Base-by-base conservation (phyloP, 2,797 vertebrate species). In the Hybognathus amarus region DNA sequence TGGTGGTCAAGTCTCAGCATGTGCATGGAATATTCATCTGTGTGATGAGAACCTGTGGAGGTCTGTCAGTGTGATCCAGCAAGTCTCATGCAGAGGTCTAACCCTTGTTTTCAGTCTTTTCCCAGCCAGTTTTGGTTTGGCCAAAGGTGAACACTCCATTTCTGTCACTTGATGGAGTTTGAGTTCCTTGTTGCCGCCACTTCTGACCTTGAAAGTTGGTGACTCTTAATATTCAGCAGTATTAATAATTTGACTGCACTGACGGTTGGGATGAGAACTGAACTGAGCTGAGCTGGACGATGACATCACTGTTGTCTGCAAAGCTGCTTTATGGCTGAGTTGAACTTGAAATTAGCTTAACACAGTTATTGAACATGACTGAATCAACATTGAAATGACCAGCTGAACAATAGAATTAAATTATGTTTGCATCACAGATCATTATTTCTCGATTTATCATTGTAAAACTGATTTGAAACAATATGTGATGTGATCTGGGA, bases 1-100 rank as follows among this genome's bases (percentile, higher is more conserved):
- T 56, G 63, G 20, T 56, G 74, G 50, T 67, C 36, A 67, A 68
- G 50, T n/a, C 81, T 67, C 81, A 61, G 81, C 81, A 33, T 69
- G 81, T 33, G 24, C 27, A 38, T 74, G 63, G 47, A 59, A 64
- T 30, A 67, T 42, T 59, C 38, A 7, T 30, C 63, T 33, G 9
- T 76, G 40, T 42, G 22, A 67, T 40, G 18, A 76, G 36, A 76
- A 18, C 50, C 61, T 69, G 24, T 77, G 73, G 47, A 45, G 9
- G 24, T 68, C 38, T 69, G n/a, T 45, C 30, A 68, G 81, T 45
- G 50, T 77, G 38, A 69, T 42, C 10, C 24, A 42, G 45, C 61
- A 63, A 20, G 18, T 36, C 36, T 54, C 36, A 42, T 13, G 78
- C 33, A 68, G 77, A 56, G 36, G 47, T 6, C 20, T n/a, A 45